Conservation (phyloP, 2,113 vertebrate genomes). For the Protomyctophum bolini region DNA sequence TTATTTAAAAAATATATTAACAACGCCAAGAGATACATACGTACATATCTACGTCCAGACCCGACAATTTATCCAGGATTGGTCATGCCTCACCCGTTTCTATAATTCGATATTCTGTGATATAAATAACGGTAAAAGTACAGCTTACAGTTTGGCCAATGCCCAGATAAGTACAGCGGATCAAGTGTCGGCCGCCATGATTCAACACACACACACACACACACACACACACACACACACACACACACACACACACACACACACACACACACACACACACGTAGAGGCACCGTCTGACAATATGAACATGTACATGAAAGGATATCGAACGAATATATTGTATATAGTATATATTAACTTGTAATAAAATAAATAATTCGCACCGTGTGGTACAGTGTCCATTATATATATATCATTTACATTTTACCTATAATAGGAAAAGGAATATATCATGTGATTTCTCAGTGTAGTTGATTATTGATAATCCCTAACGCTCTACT, state of each 20-base stretch:
- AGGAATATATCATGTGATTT: too few relatives aligned
- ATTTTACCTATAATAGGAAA: neutral
- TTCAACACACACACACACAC: neutral
- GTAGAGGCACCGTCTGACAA: slow-evolving; percentile 24
- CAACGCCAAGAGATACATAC: neutral
- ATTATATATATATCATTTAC: neutral
- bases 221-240: rapidly evolving
- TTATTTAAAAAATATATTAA: neutral
- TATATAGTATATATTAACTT: neutral
- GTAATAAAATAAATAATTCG: slow-evolving; percentile 3
- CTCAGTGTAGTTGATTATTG: neutral
- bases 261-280: too few relatives aligned
- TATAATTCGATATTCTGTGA: neutral
- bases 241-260: too few relatives aligned
- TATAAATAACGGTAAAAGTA: neutral
- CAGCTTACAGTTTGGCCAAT: neutral
- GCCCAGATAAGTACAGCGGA: too few relatives aligned
- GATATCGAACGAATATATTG: neutral
- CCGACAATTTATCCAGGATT: slow-evolving; percentile 1
- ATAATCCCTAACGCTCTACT: neutral
- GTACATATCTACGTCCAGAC: neutral
- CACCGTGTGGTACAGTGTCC: neutral
- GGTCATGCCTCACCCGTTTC: neutral
- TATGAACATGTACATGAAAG: neutral
- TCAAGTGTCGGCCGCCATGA: slow-evolving; percentile 31